phyloP scores from a whole-genome alignment of 2,797 vertebrate species.

The Semotilus atromaculatus region DNA sequence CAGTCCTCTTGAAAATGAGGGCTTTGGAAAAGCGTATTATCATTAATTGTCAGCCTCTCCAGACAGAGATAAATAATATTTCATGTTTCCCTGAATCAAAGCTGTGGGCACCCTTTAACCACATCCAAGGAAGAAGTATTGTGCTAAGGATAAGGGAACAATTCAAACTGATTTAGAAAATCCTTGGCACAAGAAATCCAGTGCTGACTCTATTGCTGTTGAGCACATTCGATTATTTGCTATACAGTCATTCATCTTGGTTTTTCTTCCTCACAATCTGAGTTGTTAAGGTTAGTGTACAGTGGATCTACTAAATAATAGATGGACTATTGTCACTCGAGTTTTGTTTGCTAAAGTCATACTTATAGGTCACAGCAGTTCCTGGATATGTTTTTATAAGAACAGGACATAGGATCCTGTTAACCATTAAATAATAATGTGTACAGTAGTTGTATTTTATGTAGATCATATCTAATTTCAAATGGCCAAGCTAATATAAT shows the following conservation, averaged over 20 bases:
- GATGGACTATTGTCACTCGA: conserved; percentile 23
- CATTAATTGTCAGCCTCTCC: conserved; percentile 51
- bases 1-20: background rate
- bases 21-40: conserved; percentile 28
- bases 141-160: conserved; percentile 49
- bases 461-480: background rate
- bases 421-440: conserved; percentile 5
- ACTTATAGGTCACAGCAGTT: conserved; percentile 34
- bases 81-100: conserved; percentile 60
- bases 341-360: conserved; percentile 37
- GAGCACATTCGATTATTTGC: conserved; percentile 37
- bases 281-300: conserved; percentile 28
- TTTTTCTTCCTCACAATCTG: conserved; percentile 8
- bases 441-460: background rate
- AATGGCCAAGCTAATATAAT: background rate
- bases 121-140: conserved; percentile 65
- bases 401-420: conserved; percentile 36
- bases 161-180: conserved; percentile 55
- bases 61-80: conserved; percentile 67
- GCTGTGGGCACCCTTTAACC: conserved; percentile 49
- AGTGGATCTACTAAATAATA: conserved; percentile 44
- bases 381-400: conserved; percentile 27
- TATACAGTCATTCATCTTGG: conserved; percentile 18
- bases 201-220: conserved; percentile 32
- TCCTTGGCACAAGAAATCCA: conserved; percentile 28